Base-by-base conservation (phyloP, 2,888 invertebrate genomes). In the Venusia cambrica region DNA sequence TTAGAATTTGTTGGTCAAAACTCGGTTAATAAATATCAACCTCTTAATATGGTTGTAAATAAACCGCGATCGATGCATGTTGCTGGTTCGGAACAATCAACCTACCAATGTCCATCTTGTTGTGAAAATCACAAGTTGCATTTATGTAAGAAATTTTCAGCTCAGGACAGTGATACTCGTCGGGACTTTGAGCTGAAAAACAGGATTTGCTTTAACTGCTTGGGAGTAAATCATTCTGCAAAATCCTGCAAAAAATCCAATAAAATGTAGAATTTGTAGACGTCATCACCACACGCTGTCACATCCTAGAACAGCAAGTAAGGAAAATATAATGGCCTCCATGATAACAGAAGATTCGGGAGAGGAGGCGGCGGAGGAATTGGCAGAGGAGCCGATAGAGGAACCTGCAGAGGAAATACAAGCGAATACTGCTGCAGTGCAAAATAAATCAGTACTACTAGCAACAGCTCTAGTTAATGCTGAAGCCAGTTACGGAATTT, bases 241-340 rank as follows among this genome's bases (percentile, higher is more conserved):
- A 27, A 16, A 17, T 11, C 4, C 7, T 13, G 40, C 14, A n/a
- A 6, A 8, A 14, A 8, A 2, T 2, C 5, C 7, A 6, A 5
- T 24, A 7, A 24, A 8, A 6, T 24, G 24, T 18, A 7, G 13
- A 11, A 7, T 28, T 4, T 26, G 26, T 6, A 18, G 13, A 18
- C 27, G 13, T 7, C 11, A 28, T 11, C 40, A 40, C 7, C 35
- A 40, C 12, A 13, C 40, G 11, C 14, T 40, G 6, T 10, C 35
- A 3, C 40, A 40, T n/a, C 34, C 33, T n/a, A 22, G 10, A 15
- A 25, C 26, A 4, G 17, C 10, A 28, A 18, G 18, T 6, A 29
- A 26, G 11, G 17, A 19, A 9, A 17, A 21, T 14, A 4, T 26
- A 5, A 14, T 25, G 4, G 10, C 21, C 5, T 8, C 24, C 8